These are phyloP conservation scores for Engraulis encrasicolus DNA, from an alignment of 2,113 vertebrate species.

Conservation along the genomic window DNA sequence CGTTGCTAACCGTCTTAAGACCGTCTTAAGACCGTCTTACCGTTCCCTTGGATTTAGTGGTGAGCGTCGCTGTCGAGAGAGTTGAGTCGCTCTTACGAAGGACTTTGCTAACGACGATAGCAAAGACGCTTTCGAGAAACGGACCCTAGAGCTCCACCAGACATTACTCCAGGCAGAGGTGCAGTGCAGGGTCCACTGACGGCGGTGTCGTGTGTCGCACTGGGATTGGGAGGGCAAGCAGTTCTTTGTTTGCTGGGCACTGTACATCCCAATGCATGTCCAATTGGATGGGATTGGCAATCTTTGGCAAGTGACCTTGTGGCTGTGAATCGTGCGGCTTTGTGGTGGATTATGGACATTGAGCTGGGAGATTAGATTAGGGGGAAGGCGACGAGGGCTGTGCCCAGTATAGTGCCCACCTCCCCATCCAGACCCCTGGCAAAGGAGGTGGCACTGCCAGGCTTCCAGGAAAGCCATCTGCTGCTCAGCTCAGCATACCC, in stretches of 20 bases:
- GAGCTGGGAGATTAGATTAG: constrained; percentile 61
- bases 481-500: neutral
- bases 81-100: too few species aligned
- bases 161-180: neutral
- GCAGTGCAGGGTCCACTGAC: neutral
- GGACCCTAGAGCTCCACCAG: too few species aligned
- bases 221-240: neutral
- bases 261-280: neutral
- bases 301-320: constrained; percentile 55
- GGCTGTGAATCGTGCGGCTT: constrained; percentile 65
- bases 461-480: neutral
- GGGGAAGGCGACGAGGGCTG: too few species aligned
- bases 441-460: neutral
- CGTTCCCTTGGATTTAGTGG: too few species aligned
- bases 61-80: too few species aligned
- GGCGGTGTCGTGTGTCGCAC: too few species aligned
- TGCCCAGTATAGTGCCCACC: too few species aligned
- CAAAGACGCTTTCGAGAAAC: too few species aligned
- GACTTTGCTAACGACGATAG: too few species aligned
- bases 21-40: too few species aligned
- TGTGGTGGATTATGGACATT: constrained; percentile 61
- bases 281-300: neutral
- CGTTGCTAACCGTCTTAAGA: too few species aligned
- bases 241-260: neutral
- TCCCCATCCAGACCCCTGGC: neutral